A percentile compares a stretch with the other conserved stretches of the same genome.
phyloP scores from a whole-genome alignment of 2,113 vertebrate genomes.

The Podarcis muralis region DNA sequence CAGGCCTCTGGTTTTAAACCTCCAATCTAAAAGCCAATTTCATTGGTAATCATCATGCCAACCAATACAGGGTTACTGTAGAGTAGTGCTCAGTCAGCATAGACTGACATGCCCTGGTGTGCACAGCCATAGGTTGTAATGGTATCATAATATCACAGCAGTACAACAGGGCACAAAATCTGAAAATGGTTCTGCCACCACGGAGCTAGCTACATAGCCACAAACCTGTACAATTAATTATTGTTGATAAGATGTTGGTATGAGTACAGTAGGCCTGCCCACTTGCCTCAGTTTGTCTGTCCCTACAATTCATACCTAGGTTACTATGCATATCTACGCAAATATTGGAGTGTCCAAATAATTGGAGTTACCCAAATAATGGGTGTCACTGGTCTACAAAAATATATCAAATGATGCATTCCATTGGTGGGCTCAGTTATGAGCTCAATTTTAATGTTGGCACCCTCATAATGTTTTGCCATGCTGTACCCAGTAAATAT shows the following conservation, averaged over 20 bases:
- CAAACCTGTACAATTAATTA: background rate
- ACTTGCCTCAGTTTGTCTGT: background rate
- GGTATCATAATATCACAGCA: background rate
- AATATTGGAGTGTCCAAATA: background rate
- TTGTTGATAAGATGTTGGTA: background rate
- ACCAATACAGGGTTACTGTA: background rate
- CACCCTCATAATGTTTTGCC: background rate
- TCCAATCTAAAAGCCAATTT: background rate
- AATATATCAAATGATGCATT: background rate
- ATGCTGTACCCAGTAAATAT: background rate
- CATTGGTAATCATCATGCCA: background rate
- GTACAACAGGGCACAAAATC: background rate
- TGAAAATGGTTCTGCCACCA: background rate
- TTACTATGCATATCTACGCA: background rate
- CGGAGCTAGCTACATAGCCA: background rate
- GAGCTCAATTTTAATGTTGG: background rate
- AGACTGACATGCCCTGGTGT: background rate
- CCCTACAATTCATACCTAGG: background rate
- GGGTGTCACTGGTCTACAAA: background rate
- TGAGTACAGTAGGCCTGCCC: background rate
- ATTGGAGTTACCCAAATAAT: too few relatives aligned
- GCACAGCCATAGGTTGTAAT: background rate
- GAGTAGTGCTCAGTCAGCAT: too few relatives aligned
- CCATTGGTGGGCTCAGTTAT: background rate
- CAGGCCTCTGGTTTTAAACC: background rate